Evolutionary conservation across 2,797 vertebrate species (phyloP).

Genomic region (Rhincodon typus): DNA sequence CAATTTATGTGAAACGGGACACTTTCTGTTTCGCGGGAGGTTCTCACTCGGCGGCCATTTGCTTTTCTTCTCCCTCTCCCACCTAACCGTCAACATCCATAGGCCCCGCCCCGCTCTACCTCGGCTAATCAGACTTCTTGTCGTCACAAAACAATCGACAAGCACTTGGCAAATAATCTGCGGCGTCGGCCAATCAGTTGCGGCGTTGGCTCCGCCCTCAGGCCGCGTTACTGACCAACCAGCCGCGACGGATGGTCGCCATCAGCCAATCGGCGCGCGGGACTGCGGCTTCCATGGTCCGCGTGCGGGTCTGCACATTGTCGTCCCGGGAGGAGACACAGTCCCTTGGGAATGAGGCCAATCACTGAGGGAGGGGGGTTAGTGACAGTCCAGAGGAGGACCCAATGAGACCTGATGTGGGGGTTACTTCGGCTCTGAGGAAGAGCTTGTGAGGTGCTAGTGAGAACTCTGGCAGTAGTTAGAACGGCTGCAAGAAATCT

Average conservation of each 20-base stretch:
- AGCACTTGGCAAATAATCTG: slow-evolving; percentile 33
- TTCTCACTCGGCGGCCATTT: not conserved
- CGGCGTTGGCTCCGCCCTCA: not conserved
- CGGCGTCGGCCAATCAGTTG: slow-evolving; percentile 41
- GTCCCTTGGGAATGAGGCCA: not conserved
- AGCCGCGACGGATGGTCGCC: not conserved
- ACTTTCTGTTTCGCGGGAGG: too few species aligned
- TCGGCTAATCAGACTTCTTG: not conserved
- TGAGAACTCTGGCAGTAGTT: too few species aligned
- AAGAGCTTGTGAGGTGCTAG: too few species aligned
- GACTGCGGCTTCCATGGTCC: not conserved
- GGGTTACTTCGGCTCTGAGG: too few species aligned
- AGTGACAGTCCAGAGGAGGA: not conserved
- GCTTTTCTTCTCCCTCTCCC: too few species aligned
- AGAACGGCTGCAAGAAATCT: too few species aligned
- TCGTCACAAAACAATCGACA: not conserved
- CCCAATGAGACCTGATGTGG: too few species aligned
- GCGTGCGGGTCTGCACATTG: slow-evolving; percentile 41
- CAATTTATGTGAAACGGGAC: not conserved
- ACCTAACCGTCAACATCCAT: too few species aligned
- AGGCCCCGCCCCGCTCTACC: not conserved
- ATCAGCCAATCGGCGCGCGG: not conserved
- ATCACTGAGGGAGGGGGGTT: not conserved
- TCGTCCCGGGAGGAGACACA: not conserved
- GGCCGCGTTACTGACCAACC: not conserved